These are phyloP conservation scores for Chloropsis cyanopogon DNA, from an alignment of 2,113 vertebrate species.

Conservation along the genomic window DNA sequence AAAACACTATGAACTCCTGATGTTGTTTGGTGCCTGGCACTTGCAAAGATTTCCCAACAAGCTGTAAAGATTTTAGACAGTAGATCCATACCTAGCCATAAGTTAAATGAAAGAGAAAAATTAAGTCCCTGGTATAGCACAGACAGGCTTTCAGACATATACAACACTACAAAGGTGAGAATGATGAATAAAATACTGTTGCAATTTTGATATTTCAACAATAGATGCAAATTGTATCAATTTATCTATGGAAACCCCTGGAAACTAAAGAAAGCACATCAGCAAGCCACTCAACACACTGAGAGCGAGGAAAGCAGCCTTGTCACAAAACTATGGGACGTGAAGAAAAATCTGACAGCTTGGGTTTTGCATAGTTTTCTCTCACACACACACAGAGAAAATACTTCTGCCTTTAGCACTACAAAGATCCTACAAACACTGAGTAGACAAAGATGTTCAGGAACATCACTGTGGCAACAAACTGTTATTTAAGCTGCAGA, in stretches of 20 bases:
- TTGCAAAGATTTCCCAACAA: not conserved
- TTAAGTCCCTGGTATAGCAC: not conserved
- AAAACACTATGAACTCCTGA: not conserved
- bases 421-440: not conserved
- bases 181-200: not conserved
- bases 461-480: not conserved
- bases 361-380: not conserved
- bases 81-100: not conserved
- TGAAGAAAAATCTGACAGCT: not conserved
- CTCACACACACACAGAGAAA: not conserved
- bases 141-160: not conserved
- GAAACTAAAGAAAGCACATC: not conserved
- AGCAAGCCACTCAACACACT: not conserved
- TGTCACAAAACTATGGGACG: accelerated
- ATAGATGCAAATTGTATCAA: not conserved
- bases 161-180: not conserved
- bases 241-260: not conserved
- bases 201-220: not conserved
- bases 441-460: not conserved
- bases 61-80: not conserved
- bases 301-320: not conserved
- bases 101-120: not conserved
- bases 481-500: not conserved
- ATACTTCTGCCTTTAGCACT: not conserved
- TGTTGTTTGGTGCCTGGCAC: not conserved